Base-by-base conservation (phyloP, 2,797 vertebrate species). In the Australoheros facetus region DNA sequence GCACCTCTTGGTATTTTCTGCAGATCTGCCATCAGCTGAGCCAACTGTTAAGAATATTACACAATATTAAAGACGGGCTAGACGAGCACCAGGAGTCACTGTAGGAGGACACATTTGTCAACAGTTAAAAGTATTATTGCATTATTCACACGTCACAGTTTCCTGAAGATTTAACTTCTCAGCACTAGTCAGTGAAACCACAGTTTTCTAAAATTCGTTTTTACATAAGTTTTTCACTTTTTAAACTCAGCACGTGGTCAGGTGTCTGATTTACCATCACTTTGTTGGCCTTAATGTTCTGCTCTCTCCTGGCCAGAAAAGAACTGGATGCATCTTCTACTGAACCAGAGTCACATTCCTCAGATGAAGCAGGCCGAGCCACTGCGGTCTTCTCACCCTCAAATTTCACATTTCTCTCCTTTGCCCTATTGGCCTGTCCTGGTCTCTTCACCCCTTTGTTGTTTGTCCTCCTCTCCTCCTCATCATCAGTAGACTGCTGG, bases 241-340 rank as follows among this genome's bases (percentile, higher is more conserved):
- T 51, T 5, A n/a, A 53, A 53, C 17, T 11, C 8, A 0, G 42
- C 0, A 48, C 7, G 62, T 30, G 42, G 23, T 4, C n/a, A n/a
- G 1, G 28, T 39, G 71, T 39, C 4, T 16, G 21, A 28, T 13
- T 88, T 80, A 96, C 96, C 96, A 96, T 96, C 6, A 95, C 95
- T 92, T 96, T 96, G 90, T 96, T 96, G 42, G 94, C 94, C 80
- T 91, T 93, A 81, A 96, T 95, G 89, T 95, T 96, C 85, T 91
- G 83, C 28, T 92, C 94, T 83, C 96, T 93, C 80, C 93, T 95
- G 48, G 79, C 84, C 71, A 96, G 75, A 76, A 96, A 96, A 17
- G 85, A 77, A 53, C 85, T 58, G 0, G 78, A 71, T 5, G 2
- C 71, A 2, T 94, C 90, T 1, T 88, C 84, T 11, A 78, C 88